A percentile compares a stretch with the other conserved stretches of the same genome.
Evolutionary conservation across 2,113 vertebrate genomes (phyloP).

Genomic region (Indri indri): DNA sequence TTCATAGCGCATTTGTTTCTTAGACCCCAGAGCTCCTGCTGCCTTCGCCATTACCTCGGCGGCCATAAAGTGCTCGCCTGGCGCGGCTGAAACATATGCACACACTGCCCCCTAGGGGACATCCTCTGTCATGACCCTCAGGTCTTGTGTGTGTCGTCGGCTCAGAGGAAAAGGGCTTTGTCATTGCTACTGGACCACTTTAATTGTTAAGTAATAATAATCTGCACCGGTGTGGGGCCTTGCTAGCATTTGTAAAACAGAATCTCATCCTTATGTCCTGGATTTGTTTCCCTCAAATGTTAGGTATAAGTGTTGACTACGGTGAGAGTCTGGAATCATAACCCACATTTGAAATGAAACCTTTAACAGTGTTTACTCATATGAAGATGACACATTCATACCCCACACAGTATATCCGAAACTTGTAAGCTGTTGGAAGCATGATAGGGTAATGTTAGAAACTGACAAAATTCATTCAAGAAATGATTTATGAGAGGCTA

Average conservation of each 20-base stretch:
- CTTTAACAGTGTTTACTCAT: not conserved
- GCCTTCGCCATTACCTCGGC: not conserved
- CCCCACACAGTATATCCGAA: not conserved
- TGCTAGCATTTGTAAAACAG: not conserved
- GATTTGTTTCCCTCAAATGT: slow-evolving; percentile 7
- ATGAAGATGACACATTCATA: slow-evolving; percentile 22
- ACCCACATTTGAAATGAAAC: not conserved
- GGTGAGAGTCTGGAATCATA: not conserved
- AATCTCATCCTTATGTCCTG: not conserved
- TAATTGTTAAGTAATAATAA: not conserved
- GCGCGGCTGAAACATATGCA: slow-evolving; percentile 56
- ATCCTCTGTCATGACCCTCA: slow-evolving; percentile 59
- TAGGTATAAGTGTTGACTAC: slow-evolving; percentile 18
- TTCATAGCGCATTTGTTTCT: slow-evolving; percentile 72
- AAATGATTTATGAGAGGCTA: not conserved
- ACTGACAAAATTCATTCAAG: not conserved
- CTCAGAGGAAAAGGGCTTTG: not conserved
- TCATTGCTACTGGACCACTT: not conserved
- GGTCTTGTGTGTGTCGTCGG: not conserved
- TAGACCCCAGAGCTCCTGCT: slow-evolving; percentile 24
- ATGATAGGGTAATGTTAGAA: slow-evolving; percentile 36
- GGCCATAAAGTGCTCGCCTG: not conserved
- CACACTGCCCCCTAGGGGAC: slow-evolving; percentile 85
- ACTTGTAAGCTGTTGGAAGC: slow-evolving; percentile 22
- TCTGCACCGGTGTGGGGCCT: slow-evolving; percentile 49